phyloP scores from a whole-genome alignment of 2,797 vertebrate genomes.

The Cryptoprocta ferox region DNA sequence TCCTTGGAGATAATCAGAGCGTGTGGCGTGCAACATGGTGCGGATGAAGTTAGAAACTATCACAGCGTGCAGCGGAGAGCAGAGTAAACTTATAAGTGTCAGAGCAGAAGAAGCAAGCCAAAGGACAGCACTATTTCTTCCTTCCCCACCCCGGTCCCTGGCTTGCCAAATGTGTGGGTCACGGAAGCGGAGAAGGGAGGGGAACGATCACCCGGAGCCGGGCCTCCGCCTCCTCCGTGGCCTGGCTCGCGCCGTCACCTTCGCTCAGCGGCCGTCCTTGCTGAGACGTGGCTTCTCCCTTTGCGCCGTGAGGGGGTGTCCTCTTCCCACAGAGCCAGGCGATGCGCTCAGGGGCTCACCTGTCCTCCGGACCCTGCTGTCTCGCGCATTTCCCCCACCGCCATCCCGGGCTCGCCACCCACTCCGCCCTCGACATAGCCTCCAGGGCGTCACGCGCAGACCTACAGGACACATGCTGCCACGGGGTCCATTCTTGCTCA shows the following conservation, averaged over 20 bases:
- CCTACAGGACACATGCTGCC: not conserved
- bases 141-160: not conserved
- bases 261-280: not conserved
- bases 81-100: not conserved
- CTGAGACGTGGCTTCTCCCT: not conserved
- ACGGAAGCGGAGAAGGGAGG: not conserved
- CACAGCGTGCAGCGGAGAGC: not conserved
- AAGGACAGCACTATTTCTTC: not conserved
- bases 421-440: not conserved
- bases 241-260: not conserved
- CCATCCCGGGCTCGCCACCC: accelerated
- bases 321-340: not conserved
- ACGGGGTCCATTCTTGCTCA: not conserved
- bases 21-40: not conserved
- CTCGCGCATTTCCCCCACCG: not conserved
- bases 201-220: not conserved
- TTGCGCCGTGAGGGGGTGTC: too few species aligned
- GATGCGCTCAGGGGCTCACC: not conserved
- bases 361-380: not conserved
- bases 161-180: not conserved
- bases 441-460: accelerated
- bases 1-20: constrained; percentile 61
- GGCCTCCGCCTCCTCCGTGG: not conserved
- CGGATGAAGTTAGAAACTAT: not conserved
- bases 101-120: not conserved